Conservation (phyloP, 2,113 vertebrate species). For the Sceloporus undulatus region DNA sequence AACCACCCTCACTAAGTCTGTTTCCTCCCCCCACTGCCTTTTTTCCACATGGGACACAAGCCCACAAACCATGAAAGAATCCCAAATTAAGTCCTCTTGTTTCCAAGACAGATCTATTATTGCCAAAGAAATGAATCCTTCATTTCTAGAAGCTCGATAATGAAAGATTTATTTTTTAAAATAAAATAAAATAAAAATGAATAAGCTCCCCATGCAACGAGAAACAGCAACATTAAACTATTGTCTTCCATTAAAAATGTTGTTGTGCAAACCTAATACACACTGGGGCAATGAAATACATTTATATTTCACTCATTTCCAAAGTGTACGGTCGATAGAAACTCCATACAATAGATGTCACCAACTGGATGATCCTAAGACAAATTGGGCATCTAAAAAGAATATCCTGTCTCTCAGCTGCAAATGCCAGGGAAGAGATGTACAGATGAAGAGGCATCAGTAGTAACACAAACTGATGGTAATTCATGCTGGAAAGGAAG, state of each 20-base stretch:
- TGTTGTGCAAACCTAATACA: slow-evolving; percentile 47
- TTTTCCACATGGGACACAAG: slow-evolving; percentile 69
- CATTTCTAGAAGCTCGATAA: slow-evolving; percentile 66
- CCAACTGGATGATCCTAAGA: background rate
- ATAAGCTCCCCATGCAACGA: slow-evolving; percentile 39
- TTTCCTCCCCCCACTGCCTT: background rate
- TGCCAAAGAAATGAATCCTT: slow-evolving; percentile 71
- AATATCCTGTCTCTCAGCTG: too few relatives aligned
- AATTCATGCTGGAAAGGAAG: background rate
- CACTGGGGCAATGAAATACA: slow-evolving; percentile 43
- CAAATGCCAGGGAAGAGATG: background rate
- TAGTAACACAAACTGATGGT: background rate
- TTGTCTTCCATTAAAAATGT: slow-evolving; percentile 33
- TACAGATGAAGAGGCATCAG: background rate
- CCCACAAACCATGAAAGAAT: slow-evolving; percentile 72
- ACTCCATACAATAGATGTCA: background rate
- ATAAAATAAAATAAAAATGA: slow-evolving; percentile 29
- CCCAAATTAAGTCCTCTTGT: slow-evolving; percentile 70
- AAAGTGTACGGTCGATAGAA: slow-evolving; percentile 42
- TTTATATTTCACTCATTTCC: slow-evolving; percentile 29
- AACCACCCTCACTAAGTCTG: slow-evolving; percentile 65
- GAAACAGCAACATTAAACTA: slow-evolving; percentile 40
- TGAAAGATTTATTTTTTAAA: slow-evolving; percentile 53
- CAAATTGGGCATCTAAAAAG: background rate
- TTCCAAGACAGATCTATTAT: slow-evolving; percentile 73